Base-by-base conservation (phyloP, 1,140 invertebrate species). In the Acromyrmex echinatior region DNA sequence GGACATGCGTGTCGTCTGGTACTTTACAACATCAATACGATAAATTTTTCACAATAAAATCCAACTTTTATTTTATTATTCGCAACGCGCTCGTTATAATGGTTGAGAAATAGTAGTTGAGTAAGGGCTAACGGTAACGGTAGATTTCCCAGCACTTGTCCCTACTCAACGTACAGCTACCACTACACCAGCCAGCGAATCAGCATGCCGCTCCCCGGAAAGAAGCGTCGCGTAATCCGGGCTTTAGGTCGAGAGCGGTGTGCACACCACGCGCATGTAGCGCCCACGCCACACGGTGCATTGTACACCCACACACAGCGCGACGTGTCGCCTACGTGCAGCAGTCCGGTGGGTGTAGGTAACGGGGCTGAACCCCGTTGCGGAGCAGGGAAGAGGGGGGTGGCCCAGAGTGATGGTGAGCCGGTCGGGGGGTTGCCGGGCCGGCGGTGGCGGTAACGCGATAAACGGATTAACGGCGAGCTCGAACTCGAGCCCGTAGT, bases 151-250 rank as follows among this genome's bases (percentile, higher is more conserved):
- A 21, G 60, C 49, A 31, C 60, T 18, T 62, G 35, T n/a, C 39
- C 56, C 35, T 68, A 12, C 7, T 7, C 63, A 45, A 28, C 79
- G 66, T 58, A 51, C 56, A 39, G 14, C 45, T 58, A 10, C 39
- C 53, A 35, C 35, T 51, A 25, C 25, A 49, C 39, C 80, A 73
- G 39, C 25, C 70, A n/a, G 53, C 56, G 68, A 84, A 84, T 84
- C 80, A 60, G 70, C 80, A 39, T 28, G 66, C 35, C 68, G 68
- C 49, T 39, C 25, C 49, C 21, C 60, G 18, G 74, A 79, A 86
- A 74, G 49, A 86, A 78, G 82, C 18, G 80, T 84, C 80, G 80
- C 76, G 78, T 87, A 87, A 84, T 84, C 79, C 86, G 21, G 86
- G 86, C 78, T 87, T 81, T 87, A 71, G 68, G 66, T 82, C 45